phyloP scores from a whole-genome alignment of 1,140 invertebrate species.

The Caenorhabditis tropicalis region DNA sequence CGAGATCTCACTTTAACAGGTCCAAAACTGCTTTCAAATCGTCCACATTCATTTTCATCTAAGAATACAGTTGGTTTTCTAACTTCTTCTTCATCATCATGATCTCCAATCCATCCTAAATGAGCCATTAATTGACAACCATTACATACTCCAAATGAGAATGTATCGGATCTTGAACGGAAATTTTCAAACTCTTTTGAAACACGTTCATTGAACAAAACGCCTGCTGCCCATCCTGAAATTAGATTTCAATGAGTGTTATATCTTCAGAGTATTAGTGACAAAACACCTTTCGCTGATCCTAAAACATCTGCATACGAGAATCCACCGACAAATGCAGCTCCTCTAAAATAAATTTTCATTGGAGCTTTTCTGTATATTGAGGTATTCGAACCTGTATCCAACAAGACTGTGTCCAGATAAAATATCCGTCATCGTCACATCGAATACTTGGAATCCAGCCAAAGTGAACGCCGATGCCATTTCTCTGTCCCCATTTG shows the following conservation, averaged over 20 bases:
- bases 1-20: conserved; percentile 77
- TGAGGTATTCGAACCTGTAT: background rate
- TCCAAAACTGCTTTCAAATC: conserved; percentile 87
- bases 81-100: conserved; percentile 44
- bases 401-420: conserved; percentile 61
- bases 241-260: no score
- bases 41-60: conserved; percentile 85
- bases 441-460: conserved; percentile 86
- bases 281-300: conserved; percentile 92
- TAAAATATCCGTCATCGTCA: conserved; percentile 88
- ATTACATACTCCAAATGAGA: conserved; percentile 95
- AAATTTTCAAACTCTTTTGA: conserved; percentile 82
- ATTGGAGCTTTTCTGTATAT: background rate
- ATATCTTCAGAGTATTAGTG: no score
- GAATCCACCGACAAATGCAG: conserved; percentile 95
- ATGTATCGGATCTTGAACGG: conserved; percentile 81
- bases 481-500: conserved; percentile 97
- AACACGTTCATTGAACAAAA: conserved; percentile 79
- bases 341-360: conserved; percentile 83
- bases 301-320: conserved; percentile 97
- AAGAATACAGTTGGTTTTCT: conserved; percentile 77
- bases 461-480: conserved; percentile 87
- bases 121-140: conserved; percentile 93
- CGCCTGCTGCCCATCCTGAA: conserved; percentile 94
- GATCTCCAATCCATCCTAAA: conserved; percentile 74